A percentile compares a stretch with the other conserved stretches of the same genome.
phyloP scores from a whole-genome alignment of 2,113 vertebrate species.

The Lophius piscatorius region DNA sequence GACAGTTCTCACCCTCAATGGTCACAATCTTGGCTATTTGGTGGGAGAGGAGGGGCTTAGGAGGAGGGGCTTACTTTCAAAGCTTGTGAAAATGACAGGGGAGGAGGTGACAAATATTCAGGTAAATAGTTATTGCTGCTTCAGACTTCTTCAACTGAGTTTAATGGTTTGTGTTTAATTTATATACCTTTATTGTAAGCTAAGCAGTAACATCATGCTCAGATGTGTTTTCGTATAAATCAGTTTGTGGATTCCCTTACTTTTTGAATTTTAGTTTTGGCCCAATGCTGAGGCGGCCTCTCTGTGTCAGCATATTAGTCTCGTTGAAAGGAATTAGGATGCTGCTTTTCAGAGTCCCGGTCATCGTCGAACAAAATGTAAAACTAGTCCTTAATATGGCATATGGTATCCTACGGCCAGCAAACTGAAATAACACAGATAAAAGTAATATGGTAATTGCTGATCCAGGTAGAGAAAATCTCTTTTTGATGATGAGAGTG shows the following conservation, averaged over 20 bases:
- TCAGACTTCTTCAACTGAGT: too few relatives aligned
- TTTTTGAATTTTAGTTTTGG: neutral
- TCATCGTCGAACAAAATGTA: conserved; percentile 32
- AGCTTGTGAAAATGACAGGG: too few relatives aligned
- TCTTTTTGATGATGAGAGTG: conserved; percentile 41
- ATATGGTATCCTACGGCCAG: conserved; percentile 30
- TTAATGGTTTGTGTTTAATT: too few relatives aligned
- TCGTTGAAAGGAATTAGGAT: conserved; percentile 40
- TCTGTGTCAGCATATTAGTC: conserved; percentile 31
- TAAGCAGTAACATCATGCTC: neutral
- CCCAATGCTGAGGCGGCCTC: neutral
- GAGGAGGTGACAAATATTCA: too few relatives aligned
- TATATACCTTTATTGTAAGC: neutral
- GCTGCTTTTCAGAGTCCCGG: conserved; percentile 20
- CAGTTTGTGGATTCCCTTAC: neutral
- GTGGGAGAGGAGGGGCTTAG: too few relatives aligned
- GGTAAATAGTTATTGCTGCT: too few relatives aligned
- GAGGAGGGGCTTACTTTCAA: too few relatives aligned
- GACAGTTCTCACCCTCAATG: too few relatives aligned
- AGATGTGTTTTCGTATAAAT: neutral
- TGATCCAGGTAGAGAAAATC: conserved; percentile 41
- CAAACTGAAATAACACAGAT: conserved; percentile 47
- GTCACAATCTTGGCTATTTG: too few relatives aligned
- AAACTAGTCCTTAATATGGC: conserved; percentile 20
- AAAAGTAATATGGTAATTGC: conserved; percentile 61